Evolutionary conservation across 2,797 vertebrate genomes (phyloP).

Genomic region (Neosilurus mollespiculum): DNA sequence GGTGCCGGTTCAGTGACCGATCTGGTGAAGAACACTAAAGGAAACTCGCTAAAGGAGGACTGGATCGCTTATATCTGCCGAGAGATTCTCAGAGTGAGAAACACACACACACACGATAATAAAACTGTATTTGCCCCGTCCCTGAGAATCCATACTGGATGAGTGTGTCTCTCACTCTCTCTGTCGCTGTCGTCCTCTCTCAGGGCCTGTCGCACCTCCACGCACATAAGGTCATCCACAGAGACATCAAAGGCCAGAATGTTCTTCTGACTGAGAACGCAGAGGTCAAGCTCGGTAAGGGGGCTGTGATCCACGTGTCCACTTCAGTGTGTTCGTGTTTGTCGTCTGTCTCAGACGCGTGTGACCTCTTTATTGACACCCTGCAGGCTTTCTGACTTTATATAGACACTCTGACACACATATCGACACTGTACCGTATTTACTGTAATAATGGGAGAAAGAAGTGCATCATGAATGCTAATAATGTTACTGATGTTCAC

Average conservation of each 20-base stretch:
- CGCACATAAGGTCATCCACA: slow-evolving; percentile 91
- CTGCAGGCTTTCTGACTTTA: slow-evolving; percentile 35
- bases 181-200: slow-evolving; percentile 44
- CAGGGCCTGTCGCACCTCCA: slow-evolving; percentile 93
- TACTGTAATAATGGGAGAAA: too few species aligned
- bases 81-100: slow-evolving; percentile 86
- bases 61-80: slow-evolving; percentile 94
- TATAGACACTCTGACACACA: slow-evolving; percentile 44
- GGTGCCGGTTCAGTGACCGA: slow-evolving; percentile 91
- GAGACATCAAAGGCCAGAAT: slow-evolving; percentile 95
- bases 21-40: slow-evolving; percentile 92
- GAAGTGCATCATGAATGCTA: too few species aligned
- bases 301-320: not conserved
- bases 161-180: not conserved
- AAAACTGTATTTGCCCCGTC: not conserved
- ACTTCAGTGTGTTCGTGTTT: not conserved
- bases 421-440: slow-evolving; percentile 19
- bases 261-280: slow-evolving; percentile 92
- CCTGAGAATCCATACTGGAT: not conserved
- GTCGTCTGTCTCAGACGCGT: not conserved
- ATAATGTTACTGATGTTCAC: too few species aligned
- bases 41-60: slow-evolving; percentile 90
- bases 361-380: slow-evolving; percentile 27
- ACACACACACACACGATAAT: not conserved
- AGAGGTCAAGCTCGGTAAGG: slow-evolving; percentile 90